Evolutionary conservation across 2,888 invertebrate species (phyloP).

Genomic region (Leptopilina myrica): DNA sequence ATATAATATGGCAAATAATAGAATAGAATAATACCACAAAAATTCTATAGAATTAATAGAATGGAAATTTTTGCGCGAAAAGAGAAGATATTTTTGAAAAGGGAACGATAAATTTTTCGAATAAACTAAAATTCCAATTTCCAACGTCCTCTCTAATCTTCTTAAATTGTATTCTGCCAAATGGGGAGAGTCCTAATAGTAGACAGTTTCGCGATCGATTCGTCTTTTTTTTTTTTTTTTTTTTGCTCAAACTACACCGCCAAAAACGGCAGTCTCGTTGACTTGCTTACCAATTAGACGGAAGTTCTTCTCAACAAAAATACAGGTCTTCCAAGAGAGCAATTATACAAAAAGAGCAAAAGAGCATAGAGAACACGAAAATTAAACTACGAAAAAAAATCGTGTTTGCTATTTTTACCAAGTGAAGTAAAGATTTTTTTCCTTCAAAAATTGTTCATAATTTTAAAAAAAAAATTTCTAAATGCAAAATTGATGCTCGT

Average conservation of each 20-base stretch:
- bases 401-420: neutral
- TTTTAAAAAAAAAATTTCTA: too few relatives aligned
- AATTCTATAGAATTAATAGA: too few relatives aligned
- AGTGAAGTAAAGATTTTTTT: neutral
- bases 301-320: constrained; percentile 18
- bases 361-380: neutral
- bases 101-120: neutral
- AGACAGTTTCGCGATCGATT: constrained; percentile 20
- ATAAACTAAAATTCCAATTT: neutral
- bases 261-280: constrained; percentile 9
- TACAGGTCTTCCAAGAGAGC: neutral
- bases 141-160: neutral
- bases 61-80: too few relatives aligned
- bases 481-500: too few relatives aligned
- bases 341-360: neutral
- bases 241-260: constrained; percentile 1
- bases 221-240: too few relatives aligned
- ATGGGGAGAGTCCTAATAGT: constrained; percentile 13
- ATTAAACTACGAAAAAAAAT: neutral
- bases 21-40: too few relatives aligned
- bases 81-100: neutral
- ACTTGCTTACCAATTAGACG: constrained; percentile 19
- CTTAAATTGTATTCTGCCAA: neutral
- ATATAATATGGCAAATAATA: too few relatives aligned
- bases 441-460: neutral